Evolutionary conservation across 2,113 vertebrate species (phyloP).

Genomic region (Stictonetta naevosa): DNA sequence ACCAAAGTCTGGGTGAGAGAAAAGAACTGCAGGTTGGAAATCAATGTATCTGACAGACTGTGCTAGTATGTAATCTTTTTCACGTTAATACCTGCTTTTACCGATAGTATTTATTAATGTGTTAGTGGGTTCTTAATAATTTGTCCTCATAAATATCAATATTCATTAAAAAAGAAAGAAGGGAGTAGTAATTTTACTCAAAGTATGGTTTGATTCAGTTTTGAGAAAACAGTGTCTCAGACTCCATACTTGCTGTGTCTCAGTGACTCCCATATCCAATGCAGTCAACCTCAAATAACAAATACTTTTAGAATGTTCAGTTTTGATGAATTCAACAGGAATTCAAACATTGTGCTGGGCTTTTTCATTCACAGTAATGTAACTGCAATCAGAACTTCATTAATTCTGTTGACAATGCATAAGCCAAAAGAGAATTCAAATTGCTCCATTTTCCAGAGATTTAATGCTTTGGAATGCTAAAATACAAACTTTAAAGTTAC

Average conservation of each 20-base stretch:
- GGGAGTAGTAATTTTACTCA: not conserved
- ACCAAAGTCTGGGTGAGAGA: not conserved
- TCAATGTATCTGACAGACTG: not conserved
- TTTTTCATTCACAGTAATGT: not conserved
- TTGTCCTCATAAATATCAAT: not conserved
- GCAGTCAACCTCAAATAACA: not conserved
- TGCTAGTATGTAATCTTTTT: not conserved
- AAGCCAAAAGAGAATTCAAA: not conserved
- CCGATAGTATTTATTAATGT: not conserved
- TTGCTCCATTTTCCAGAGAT: not conserved
- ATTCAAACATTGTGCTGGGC: not conserved
- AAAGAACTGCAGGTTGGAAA: not conserved
- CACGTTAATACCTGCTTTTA: not conserved
- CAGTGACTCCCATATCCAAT: not conserved
- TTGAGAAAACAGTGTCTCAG: not conserved
- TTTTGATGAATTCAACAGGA: not conserved
- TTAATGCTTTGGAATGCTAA: slow-evolving; percentile 13
- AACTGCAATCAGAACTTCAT: slow-evolving; percentile 6
- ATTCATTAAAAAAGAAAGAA: not conserved
- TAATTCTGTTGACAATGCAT: not conserved
- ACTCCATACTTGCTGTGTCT: not conserved
- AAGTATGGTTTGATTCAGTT: not conserved
- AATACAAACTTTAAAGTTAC: not conserved
- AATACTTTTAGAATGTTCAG: not conserved
- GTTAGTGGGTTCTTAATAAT: not conserved